Conservation (phyloP, 2,888 invertebrate species). For the Hemistola chrysoprasaria region DNA sequence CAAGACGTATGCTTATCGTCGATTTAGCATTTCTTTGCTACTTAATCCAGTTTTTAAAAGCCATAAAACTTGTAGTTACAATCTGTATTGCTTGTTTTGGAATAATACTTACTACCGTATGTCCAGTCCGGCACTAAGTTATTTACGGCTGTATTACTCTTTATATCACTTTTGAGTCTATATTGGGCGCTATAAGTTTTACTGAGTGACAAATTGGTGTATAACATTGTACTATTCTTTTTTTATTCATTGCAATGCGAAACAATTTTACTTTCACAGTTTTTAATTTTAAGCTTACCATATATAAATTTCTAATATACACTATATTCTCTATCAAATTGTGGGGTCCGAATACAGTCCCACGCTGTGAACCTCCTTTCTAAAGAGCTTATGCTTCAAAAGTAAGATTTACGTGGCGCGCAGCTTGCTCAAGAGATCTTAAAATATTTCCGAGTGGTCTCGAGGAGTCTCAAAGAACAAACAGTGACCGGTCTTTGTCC, state of each 20-base stretch:
- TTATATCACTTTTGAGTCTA: conserved; percentile 13
- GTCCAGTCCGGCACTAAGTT: conserved; percentile 18
- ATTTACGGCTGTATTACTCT: conserved; percentile 17
- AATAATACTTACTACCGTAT: conserved; percentile 42
- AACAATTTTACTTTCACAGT: no score
- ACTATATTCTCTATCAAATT: not conserved
- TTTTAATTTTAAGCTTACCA: no score
- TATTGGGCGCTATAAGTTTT: conserved; percentile 6
- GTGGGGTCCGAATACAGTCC: conserved; percentile 3
- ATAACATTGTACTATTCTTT: not conserved
- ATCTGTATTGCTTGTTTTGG: conserved; percentile 58
- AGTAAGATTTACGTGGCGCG: conserved; percentile 27
- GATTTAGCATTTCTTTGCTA: conserved; percentile 77
- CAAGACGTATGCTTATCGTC: conserved; percentile 75
- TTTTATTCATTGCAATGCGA: no score
- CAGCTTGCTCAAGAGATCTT: conserved; percentile 55
- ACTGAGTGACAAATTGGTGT: conserved; percentile 1
- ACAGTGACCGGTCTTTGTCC: conserved; percentile 76
- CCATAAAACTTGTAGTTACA: conserved; percentile 75
- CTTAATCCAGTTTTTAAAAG: conserved; percentile 76
- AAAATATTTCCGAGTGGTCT: conserved; percentile 73
- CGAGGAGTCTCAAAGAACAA: conserved; percentile 64
- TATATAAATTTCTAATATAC: no score
- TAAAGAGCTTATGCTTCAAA: conserved; percentile 30
- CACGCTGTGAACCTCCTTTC: conserved; percentile 20